Evolutionary conservation across 2,797 vertebrate species (phyloP), one percentile per base, ranked within the genome.

Genomic region (Selene dorsalis): DNA sequence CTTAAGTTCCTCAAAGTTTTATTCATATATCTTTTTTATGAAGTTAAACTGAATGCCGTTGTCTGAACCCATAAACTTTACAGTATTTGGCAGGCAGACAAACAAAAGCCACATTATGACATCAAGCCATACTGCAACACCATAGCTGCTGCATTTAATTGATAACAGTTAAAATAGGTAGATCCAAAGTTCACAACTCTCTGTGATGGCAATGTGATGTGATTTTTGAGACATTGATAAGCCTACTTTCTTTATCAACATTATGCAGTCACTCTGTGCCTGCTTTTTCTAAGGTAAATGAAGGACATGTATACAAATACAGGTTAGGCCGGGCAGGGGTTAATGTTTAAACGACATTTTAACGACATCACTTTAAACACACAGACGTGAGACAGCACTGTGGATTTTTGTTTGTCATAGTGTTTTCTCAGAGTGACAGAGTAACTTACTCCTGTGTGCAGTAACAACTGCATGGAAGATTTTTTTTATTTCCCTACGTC

Each of bases 341-440:
- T 76, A 28, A 82, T 67, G 18, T 78, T 75, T 69, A 62, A 75
- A 73, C 60, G 3, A 26, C 16, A 43, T 32, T n/a, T n/a, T n/a
- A n/a, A n/a, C n/a, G n/a, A n/a, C n/a, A n/a, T n/a, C n/a, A n/a
- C n/a, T n/a, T n/a, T 32, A 32, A 32, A 32, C 30, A 1, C 30
- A 32, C 30, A 17, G 2, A 60, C 41, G 16, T 6, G 0, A 57
- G 30, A 62, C 45, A 62, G 22, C n/a, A 6, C 2, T 32, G 38
- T 45, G 20, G 5, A 75, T 20, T 47, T 12, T 28, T 35, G 17
- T 1, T 17, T 17, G 10, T 9, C 1, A 4, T 47, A 17, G 22
- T 24, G 18, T 47, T n/a, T 58, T 41, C 12, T 52, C 41, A 55
- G 10, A 11, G 13, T 26, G 20, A 50, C 24, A 7, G 13, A 38